phyloP scores from a whole-genome alignment of 2,797 vertebrate genomes.

The Hoplostethus atlanticus region DNA sequence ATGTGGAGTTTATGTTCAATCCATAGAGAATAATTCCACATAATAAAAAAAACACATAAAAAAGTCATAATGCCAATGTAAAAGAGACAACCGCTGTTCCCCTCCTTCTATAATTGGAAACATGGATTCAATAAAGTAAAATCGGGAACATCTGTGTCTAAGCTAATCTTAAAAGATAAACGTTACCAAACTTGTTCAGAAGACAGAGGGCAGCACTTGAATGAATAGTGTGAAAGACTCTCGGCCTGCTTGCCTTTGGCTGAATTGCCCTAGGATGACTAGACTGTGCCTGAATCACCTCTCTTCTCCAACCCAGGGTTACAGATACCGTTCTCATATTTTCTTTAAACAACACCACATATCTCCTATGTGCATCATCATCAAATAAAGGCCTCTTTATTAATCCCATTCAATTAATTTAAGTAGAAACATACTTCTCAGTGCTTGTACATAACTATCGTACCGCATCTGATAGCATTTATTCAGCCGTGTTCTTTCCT shows the following conservation, averaged over 20 bases:
- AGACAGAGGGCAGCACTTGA: slow-evolving; percentile 71
- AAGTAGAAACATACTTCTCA: slow-evolving; percentile 6
- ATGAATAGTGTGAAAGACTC: slow-evolving; percentile 20
- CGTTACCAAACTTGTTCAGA: slow-evolving; percentile 24
- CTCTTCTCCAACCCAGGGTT: not conserved
- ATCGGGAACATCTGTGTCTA: slow-evolving; percentile 51
- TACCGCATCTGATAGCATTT: slow-evolving; percentile 58
- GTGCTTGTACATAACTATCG: slow-evolving; percentile 46
- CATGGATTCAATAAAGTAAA: slow-evolving; percentile 26
- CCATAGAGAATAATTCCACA: not conserved
- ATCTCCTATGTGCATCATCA: not conserved
- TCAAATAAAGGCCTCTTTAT: not conserved
- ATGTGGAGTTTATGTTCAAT: not conserved
- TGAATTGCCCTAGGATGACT: not conserved
- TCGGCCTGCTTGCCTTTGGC: not conserved
- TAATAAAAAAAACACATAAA: slow-evolving; percentile 7
- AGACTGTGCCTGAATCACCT: not conserved
- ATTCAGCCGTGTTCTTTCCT: slow-evolving; percentile 44
- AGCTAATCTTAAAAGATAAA: slow-evolving; percentile 16
- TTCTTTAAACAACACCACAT: not conserved
- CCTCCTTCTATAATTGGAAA: slow-evolving; percentile 42
- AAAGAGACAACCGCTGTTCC: slow-evolving; percentile 11
- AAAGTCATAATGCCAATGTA: slow-evolving; percentile 8
- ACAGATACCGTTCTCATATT: not conserved
- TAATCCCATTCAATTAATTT: not conserved